Evolutionary conservation across 1,140 invertebrate genomes (phyloP), one percentile per base, ranked within the genome.

Genomic region (Drosophila lacertosa): DNA sequence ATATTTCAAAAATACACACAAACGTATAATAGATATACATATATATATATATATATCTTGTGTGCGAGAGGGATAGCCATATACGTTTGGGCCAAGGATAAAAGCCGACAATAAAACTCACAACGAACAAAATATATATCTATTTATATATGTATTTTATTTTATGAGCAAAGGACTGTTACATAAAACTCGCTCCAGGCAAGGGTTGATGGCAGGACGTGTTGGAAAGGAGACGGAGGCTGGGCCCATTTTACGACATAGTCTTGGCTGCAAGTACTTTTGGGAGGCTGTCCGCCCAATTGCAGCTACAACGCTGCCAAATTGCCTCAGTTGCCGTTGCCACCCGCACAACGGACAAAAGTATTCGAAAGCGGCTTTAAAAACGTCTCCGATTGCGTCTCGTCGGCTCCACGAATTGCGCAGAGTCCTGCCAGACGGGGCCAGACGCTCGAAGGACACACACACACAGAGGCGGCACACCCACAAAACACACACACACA

Each of bases 141-240:
- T 66, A 80, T 77, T 50, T 59, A 37, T 24, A 47, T 79, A 86
- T 81, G 53, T 72, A 88, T 86, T 77, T 77, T 37, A 74, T 84
- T 86, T 86, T 88, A 88, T 86, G 77, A 67, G 80, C 71, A 62
- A 58, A 70, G 81, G 63, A 86, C 59, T 80, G 77, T 84, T 86
- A 86, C 82, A 88, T 86, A 86, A 86, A 81, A 77, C 82, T 45
- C 69, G 64, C 67, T 66, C 66, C 58, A 54, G 80, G 76, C 81
- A 86, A 80, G 81, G 81, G 76, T 81, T 82, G 74, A 48, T 54
- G 26, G 16, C 2, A n/a, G n/a, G n/a, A n/a, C n/a, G n/a, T n/a
- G n/a, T n/a, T n/a, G n/a, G 11, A 2, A 5, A 9, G 10, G 10
- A 7, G 9, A 5, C 0, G n/a, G 9, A 16, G 20, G 9, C 0